Evolutionary conservation across 2,888 invertebrate genomes (phyloP).

Genomic region (Latrodectus elegans): DNA sequence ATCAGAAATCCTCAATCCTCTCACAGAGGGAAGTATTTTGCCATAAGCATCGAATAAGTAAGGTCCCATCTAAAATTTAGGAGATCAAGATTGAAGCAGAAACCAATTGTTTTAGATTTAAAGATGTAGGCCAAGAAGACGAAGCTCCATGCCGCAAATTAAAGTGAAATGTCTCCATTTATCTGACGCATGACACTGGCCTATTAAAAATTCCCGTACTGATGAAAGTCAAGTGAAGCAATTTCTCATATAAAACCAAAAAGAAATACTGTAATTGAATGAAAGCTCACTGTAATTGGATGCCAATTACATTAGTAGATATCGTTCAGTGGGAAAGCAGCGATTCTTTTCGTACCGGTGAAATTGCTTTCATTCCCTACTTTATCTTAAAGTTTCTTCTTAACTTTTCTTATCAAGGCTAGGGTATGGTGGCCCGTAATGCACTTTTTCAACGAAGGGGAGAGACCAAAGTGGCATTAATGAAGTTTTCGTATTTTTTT

Average conservation of each 20-base stretch:
- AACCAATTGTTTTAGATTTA: neutral
- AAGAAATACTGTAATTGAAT: constrained; percentile 64
- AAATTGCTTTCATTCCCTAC: constrained; percentile 65
- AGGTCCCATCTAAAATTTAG: no score
- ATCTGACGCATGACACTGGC: constrained; percentile 29
- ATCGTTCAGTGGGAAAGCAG: constrained; percentile 54
- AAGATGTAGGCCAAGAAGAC: neutral
- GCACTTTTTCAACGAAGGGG: constrained; percentile 55
- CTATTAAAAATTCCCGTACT: constrained; percentile 62
- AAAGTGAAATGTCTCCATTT: constrained; percentile 19
- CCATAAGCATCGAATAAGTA: no score
- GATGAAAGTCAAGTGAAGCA: constrained; percentile 50
- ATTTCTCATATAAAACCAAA: constrained; percentile 53
- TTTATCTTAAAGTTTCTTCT: constrained; percentile 67
- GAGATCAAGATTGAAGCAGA: no score
- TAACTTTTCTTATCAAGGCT: constrained; percentile 65
- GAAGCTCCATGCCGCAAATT: constrained; percentile 5
- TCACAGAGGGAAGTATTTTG: no score
- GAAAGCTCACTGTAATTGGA: constrained; percentile 66
- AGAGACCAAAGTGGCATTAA: constrained; percentile 61
- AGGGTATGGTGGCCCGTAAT: constrained; percentile 60
- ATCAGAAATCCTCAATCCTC: no score
- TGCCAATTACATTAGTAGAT: constrained; percentile 68
- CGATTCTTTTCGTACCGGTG: constrained; percentile 41
- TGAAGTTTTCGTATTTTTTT: constrained; percentile 56